Evolutionary conservation across 2,113 vertebrate genomes (phyloP), one percentile per base, ranked within the genome.

Genomic region (Pelmatolapia mariae): DNA sequence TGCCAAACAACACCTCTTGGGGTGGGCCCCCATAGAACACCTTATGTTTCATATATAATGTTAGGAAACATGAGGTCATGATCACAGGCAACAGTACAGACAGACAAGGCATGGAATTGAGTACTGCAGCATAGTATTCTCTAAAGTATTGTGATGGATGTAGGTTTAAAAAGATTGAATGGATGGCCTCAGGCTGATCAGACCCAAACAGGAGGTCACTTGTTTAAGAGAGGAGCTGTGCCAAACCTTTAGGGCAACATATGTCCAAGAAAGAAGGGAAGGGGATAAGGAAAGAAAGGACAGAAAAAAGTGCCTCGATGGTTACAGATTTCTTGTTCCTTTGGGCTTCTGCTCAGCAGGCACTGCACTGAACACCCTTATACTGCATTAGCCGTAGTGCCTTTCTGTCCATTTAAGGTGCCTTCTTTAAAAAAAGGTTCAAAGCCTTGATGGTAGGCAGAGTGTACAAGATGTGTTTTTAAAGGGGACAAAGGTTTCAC

Each of bases 121-220:
- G 63, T 71, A 61, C 22, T 45, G 29, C 24, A 16, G 31, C 66
- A 29, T 16, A 45, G 53, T 63, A 3, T 15, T 68, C 7, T 85
- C n/a, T 83, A 10, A 50, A 36, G 16, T 57, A 6, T 24, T 85
- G 53, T 61, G 24, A 76, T 24, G 76, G 84, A 66, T 66, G 61
- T 22, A 52, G 71, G 53, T 61, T 22, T 33, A 76, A 26, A 66
- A 50, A 81, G 73, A 83, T 22, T 24, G 52, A 81, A 68, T 52
- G 40, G 73, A 87, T 85, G 52, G 43, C 89, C 43, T 3, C 16
- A 2, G 85, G 87, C 83, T 43, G 66, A 82, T 83, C 40, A 61
- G 29, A 82, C 63, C 10, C 22, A 57, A 82, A 59, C 54, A 43
- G 19, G 26, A 89, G 91, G 92, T 89, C 90, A 84, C 47, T 15